Evolutionary conservation across 92 coral and sea anemone genomes (phyloP), one percentile per base, ranked within the genome.

Genomic region (Pocillopora grandis): DNA sequence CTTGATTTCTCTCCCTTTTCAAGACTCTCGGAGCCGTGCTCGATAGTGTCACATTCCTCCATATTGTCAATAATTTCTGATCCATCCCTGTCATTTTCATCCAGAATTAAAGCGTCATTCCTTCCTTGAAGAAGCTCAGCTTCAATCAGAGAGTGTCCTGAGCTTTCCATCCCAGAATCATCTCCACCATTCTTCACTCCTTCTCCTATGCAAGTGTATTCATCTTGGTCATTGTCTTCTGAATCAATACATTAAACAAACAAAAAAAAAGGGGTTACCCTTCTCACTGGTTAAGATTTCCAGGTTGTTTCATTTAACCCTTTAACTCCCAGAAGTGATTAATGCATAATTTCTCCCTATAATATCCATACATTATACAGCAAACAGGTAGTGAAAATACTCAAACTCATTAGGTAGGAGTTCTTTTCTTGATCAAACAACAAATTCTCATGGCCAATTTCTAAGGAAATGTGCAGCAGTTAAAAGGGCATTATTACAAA

Each of bases 151-250:
- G 86, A 83, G 55, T 83, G 86, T 16, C 31, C 79, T 49, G 86
- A 83, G 72, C 80, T 74, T 72, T 83, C 86, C 86, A 83, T 83
- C 18, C 86, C 86, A 62, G 86, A 83, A 52, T 83, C 86, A 27
- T 74, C 80, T 23, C 74, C 86, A 57, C 35, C 20, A 23, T 71
- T 37, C 62, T 42, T 62, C 19, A 6, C 80, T 17, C 58, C 73
- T 1, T 58, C 56, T 61, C 6, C 52, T 12, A 81, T 71, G 59
- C 74, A 75, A 14, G 77, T 70, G 69, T 81, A 81, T 15, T 62
- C 86, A 31, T 75, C 79, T 23, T 83, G 80, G 19, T 16, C 27
- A 18, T 15, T 73, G 62, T 74, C 80, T 64, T 62, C 80, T 62
- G 52, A 42, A 42, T 42, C 52, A 42, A 3, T 42, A 42, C 52